A percentile compares a stretch with the other conserved stretches of the same genome.
Conservation (phyloP, 2,888 invertebrate species). For the Phania funesta region DNA sequence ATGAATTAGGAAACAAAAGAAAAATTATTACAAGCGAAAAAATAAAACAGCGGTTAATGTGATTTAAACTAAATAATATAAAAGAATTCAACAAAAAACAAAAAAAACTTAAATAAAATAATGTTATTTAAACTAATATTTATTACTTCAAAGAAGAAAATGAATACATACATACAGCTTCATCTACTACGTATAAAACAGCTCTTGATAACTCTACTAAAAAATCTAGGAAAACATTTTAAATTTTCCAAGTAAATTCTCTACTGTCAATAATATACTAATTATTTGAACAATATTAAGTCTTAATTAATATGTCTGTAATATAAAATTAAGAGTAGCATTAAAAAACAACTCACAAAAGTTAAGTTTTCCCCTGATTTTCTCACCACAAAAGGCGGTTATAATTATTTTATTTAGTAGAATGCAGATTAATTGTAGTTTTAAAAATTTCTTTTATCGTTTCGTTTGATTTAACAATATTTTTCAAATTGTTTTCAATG, state of each 20-base stretch:
- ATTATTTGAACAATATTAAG: constrained; percentile 12
- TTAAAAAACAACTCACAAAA: neutral
- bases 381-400: neutral
- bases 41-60: constrained; percentile 64
- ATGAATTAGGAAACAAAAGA: constrained; percentile 43
- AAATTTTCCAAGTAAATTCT: constrained; percentile 5
- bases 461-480: neutral
- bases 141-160: constrained; percentile 14
- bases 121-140: constrained; percentile 50
- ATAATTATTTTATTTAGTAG: neutral
- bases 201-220: constrained; percentile 12
- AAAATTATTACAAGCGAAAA: constrained; percentile 23
- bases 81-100: constrained; percentile 11
- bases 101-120: constrained; percentile 27
- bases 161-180: constrained; percentile 7
- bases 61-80: constrained; percentile 55
- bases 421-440: constrained; percentile 29
- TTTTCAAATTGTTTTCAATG: constrained; percentile 9
- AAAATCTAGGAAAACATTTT: neutral
- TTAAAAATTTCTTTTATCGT: neutral
- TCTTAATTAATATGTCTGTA: neutral
- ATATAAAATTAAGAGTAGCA: constrained; percentile 36
- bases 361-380: neutral
- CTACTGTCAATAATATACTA: neutral
- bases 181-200: constrained; percentile 37